phyloP scores from a whole-genome alignment of 92 coral and sea anemone genomes.

The Scolanthus callimorphus region DNA sequence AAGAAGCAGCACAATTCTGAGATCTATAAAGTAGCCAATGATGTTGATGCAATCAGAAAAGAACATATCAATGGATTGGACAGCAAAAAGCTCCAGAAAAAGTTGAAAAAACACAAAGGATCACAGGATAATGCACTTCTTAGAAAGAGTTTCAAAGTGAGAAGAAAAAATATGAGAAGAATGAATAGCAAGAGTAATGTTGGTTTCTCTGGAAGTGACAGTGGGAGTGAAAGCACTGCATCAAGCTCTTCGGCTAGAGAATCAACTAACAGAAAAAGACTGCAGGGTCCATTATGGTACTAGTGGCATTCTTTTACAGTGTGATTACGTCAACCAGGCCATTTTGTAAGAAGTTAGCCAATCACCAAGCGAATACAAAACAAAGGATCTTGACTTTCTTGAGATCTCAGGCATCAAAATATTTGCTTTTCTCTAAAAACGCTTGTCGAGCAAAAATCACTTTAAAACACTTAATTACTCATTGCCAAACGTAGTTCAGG shows the following conservation, averaged over 20 bases:
- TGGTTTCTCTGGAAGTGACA: constrained; percentile 1
- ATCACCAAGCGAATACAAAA: too few relatives aligned
- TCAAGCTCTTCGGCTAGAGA: constrained; percentile 12
- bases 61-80: too few relatives aligned
- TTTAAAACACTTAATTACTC: too few relatives aligned
- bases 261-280: neutral
- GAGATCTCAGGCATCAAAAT: too few relatives aligned
- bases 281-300: too few relatives aligned
- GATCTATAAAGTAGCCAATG: neutral
- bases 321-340: too few relatives aligned
- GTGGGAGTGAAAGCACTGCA: constrained; percentile 28
- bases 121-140: neutral
- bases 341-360: too few relatives aligned
- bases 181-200: constrained; percentile 3
- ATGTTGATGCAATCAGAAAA: neutral
- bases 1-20: neutral
- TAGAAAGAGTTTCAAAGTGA: constrained; percentile 5
- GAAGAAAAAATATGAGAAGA: constrained; percentile 8
- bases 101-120: neutral
- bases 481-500: too few relatives aligned
- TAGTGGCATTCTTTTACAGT: too few relatives aligned
- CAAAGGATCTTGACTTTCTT: too few relatives aligned
- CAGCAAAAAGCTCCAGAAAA: constrained; percentile 3
- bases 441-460: too few relatives aligned
- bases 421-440: too few relatives aligned